These are phyloP conservation scores for Galagoides demidoff DNA, from an alignment of 2,797 vertebrate species.

Conservation along the genomic window DNA sequence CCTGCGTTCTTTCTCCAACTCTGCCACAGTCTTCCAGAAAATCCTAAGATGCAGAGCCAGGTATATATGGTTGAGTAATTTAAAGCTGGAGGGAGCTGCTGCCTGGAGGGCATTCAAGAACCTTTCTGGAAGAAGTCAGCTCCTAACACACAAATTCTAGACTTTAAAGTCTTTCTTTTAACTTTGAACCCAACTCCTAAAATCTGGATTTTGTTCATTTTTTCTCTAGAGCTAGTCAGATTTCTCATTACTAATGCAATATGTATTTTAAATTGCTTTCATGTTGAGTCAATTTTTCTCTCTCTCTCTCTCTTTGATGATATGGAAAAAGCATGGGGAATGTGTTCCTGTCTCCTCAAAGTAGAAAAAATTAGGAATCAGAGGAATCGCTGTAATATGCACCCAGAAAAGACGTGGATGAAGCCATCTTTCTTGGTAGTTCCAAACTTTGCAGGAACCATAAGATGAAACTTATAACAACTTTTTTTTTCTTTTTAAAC, in stretches of 20 bases:
- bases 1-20: neutral
- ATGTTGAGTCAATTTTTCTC: neutral
- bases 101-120: neutral
- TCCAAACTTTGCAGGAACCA: neutral
- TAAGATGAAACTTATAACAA: neutral
- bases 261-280: conserved; percentile 2
- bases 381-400: neutral
- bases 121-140: neutral
- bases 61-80: neutral
- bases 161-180: neutral
- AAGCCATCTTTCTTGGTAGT: neutral
- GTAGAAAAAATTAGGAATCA: neutral
- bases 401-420: neutral
- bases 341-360: neutral
- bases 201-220: neutral
- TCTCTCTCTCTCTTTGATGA: neutral
- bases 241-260: neutral
- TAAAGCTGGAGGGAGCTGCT: neutral
- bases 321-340: neutral
- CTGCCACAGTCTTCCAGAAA: neutral
- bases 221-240: neutral
- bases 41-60: neutral
- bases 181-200: neutral
- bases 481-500: neutral
- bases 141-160: neutral